Evolutionary conservation across 2,113 vertebrate genomes (phyloP).

Genomic region (Hiodon tergisus): DNA sequence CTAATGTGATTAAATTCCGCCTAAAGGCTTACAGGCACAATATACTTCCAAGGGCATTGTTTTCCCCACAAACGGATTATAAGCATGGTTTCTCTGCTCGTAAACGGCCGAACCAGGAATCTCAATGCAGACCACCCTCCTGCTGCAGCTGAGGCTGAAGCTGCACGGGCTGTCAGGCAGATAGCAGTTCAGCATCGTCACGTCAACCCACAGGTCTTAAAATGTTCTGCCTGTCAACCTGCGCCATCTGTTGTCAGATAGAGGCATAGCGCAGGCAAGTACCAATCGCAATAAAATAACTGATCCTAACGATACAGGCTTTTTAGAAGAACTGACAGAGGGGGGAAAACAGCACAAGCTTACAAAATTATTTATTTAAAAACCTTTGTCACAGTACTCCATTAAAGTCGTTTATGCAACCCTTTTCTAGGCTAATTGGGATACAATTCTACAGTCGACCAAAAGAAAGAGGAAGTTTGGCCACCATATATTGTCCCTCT

Average conservation of each 20-base stretch:
- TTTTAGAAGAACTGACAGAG: background rate
- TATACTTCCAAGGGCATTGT: conserved; percentile 17
- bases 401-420: background rate
- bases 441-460: no score
- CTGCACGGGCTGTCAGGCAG: background rate
- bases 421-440: no score
- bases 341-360: background rate
- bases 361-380: background rate
- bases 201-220: background rate
- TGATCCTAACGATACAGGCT: background rate
- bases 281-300: background rate
- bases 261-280: background rate
- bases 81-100: background rate
- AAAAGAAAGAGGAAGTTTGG: no score
- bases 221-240: background rate
- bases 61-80: conserved; percentile 20
- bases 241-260: conserved; percentile 4
- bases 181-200: background rate
- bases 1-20: conserved; percentile 22
- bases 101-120: background rate
- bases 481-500: no score
- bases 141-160: background rate
- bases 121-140: background rate
- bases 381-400: no score
- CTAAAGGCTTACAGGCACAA: conserved; percentile 19